Evolutionary conservation across 2,113 vertebrate genomes (phyloP), one percentile per base, ranked within the genome.

Genomic region (Mesitornis unicolor): DNA sequence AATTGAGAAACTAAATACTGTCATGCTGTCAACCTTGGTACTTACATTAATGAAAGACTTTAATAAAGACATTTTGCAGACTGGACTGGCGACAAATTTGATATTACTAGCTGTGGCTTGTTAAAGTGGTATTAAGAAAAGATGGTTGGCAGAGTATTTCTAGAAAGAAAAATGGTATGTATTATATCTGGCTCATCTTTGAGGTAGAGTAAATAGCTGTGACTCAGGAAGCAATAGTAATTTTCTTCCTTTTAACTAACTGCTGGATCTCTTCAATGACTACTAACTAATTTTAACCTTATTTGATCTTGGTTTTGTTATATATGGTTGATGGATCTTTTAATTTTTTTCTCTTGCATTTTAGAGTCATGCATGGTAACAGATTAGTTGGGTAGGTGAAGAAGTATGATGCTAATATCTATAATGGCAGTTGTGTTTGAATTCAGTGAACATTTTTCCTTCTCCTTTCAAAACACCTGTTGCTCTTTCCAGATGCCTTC

Each of bases 11-110:
- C 71, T 71, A 57, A 91, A 88, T 74, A 26, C 85, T 95, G 90
- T 93, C 89, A 86, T 38, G 45, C 77, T 95, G 85, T 94, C 89
- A 95, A 85, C 71, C 31, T 86, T 79, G 79, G 57, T 92, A 57
- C 74, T 87, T 94, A 17, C 53, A 79, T 84, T 93, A 91, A 75
- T 93, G 90, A 65, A 92, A 82, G 57, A 89, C 68, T 88, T 89
- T 92, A 89, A 19, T 96, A 92, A 95, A 93, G 57, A 33, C 33
- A 43, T 85, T 87, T 87, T 80, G 65, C 2, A 28, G 70, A 25
- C 69, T 53, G 85, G 63, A 76, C 73, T 85, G 61, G 63, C 0
- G 1, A 84, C 59, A 96, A 78, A 82, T 89, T 74, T 84, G 38
- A 47, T 94, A 69, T 78, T 70, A 42, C 42, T 84, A 84, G n/a